Conservation (phyloP, 2,797 vertebrate species). For the Pseudomugil tenellus region DNA sequence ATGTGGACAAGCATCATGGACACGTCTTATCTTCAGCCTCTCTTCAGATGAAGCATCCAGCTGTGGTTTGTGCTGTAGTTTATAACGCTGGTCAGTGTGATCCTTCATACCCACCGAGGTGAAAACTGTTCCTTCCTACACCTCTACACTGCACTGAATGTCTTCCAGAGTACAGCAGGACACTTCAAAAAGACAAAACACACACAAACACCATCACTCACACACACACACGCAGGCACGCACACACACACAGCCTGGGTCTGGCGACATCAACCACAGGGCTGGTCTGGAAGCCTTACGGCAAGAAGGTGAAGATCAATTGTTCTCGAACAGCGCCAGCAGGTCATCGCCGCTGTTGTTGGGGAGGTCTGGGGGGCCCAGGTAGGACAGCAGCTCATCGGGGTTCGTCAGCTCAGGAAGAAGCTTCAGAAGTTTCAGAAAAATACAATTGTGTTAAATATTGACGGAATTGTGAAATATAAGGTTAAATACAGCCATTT, state of each 20-base stretch:
- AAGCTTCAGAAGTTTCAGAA: conserved; percentile 85
- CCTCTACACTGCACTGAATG: conserved; percentile 23
- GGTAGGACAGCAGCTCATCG: conserved; percentile 94
- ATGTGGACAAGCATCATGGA: not conserved
- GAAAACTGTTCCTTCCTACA: conserved; percentile 23
- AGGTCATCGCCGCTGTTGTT: conserved; percentile 99
- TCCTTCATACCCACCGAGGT: conserved; percentile 24
- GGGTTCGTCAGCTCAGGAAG: conserved; percentile 97
- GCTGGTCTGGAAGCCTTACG: conserved; percentile 36
- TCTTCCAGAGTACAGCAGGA: conserved; percentile 44
- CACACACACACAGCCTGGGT: no score
- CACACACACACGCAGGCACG: conserved; percentile 7
- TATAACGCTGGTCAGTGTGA: conserved; percentile 60
- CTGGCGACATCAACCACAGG: conserved; percentile 33
- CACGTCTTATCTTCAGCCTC: not conserved
- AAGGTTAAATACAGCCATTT: no score
- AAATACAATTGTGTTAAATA: not conserved
- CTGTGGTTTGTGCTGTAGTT: conserved; percentile 59
- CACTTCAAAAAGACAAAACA: conserved; percentile 37
- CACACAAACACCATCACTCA: conserved; percentile 26
- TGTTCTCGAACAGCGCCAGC: conserved; percentile 98
- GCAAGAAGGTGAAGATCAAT: conserved; percentile 78
- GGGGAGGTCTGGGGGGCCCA: conserved; percentile 96
- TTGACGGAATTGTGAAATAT: not conserved
- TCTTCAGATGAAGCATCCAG: conserved; percentile 12